Conservation (phyloP, 2,797 vertebrate genomes). For the Anomalospiza imberbis region DNA sequence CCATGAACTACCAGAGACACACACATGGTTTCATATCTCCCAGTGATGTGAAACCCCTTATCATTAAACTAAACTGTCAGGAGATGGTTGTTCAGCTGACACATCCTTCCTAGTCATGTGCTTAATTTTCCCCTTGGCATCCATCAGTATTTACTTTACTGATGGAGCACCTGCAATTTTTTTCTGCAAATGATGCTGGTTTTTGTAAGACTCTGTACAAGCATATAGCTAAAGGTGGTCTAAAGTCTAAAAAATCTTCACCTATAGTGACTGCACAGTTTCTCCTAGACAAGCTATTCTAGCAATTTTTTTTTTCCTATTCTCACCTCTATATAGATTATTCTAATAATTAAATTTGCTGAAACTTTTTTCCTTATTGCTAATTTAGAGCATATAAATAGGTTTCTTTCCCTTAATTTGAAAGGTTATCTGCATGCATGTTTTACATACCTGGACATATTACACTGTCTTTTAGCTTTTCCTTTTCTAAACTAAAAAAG, state of each 20-base stretch:
- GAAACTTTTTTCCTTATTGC: neutral
- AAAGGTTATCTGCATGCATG: neutral
- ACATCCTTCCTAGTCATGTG: neutral
- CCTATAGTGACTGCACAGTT: neutral
- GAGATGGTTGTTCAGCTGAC: neutral
- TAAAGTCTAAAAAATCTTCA: neutral
- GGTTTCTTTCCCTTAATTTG: neutral
- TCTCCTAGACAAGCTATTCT: neutral
- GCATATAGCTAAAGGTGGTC: neutral
- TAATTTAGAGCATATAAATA: neutral
- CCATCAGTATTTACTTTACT: neutral
- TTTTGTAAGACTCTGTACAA: neutral
- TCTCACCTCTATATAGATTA: neutral
- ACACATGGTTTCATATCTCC: neutral
- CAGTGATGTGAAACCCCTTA: neutral
- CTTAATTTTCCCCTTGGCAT: neutral
- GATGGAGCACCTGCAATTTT: neutral
- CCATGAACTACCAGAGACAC: neutral
- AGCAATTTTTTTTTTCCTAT: neutral
- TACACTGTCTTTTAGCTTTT: neutral
- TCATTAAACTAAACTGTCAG: neutral
- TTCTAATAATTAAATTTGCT: neutral
- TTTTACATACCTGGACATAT: neutral
- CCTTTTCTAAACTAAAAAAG: neutral
- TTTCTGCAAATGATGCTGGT: neutral